Conservation (phyloP, 2,797 vertebrate genomes). For the Spinibarbus caldwelli region DNA sequence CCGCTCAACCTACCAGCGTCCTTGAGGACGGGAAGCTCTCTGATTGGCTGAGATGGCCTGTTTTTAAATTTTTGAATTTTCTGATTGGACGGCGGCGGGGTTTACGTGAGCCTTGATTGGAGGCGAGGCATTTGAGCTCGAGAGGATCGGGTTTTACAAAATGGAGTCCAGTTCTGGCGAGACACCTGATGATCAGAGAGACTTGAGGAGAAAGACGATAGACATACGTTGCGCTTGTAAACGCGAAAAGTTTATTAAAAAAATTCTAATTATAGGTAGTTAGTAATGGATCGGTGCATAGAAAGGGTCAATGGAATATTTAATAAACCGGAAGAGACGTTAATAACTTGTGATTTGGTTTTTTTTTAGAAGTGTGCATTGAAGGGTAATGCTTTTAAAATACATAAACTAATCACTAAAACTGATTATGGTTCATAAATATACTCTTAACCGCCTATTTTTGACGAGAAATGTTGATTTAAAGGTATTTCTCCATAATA, state of each 20-base stretch:
- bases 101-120: constrained; percentile 65
- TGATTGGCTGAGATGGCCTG: constrained; percentile 72
- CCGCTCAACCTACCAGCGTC: constrained; percentile 65
- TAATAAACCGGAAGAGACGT: not conserved
- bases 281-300: too few relatives aligned
- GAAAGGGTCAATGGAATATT: not conserved
- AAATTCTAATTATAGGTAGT: not conserved
- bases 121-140: not conserved
- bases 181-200: constrained; percentile 15
- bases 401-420: not conserved
- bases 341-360: not conserved
- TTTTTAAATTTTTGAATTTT: constrained; percentile 69
- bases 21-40: constrained; percentile 76
- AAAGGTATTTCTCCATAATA: not conserved
- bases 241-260: not conserved
- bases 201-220: not conserved
- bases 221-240: not conserved
- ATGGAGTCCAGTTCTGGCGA: constrained; percentile 53
- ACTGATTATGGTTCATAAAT: not conserved
- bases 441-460: too few relatives aligned
- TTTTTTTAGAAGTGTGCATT: not conserved
- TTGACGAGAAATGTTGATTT: not conserved
- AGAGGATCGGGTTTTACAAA: constrained; percentile 47
- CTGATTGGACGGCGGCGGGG: constrained; percentile 69
- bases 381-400: not conserved